Base-by-base conservation (phyloP, 2,888 invertebrate species). In the Apoda limacodes region DNA sequence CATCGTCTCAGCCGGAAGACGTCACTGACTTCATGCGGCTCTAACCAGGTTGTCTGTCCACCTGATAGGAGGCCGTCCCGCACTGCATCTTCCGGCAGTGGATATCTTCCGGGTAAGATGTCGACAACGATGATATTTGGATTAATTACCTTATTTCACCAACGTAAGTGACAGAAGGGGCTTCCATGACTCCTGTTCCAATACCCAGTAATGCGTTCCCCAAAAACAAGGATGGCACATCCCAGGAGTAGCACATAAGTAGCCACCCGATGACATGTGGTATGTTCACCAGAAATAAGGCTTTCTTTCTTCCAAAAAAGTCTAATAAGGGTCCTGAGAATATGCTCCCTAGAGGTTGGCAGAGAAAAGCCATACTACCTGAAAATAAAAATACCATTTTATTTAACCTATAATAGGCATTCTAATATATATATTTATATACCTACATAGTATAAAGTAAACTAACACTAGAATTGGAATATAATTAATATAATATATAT, bases 151-250 rank as follows among this genome's bases (percentile, higher is more conserved):
- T 76, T 20, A 85, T 68, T 68, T 85, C 85, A 2, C 85, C 85
- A n/a, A 85, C 74, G 37, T 85, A 85, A 1, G 84, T 84, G n/a
- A 85, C 60, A 2, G 83, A 81, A 0, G 85, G 84, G 0, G 83
- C 84, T 46, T 85, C 84, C 84, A 85, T 83, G 9, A 85, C 68
- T 0, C 85, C 84, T 3, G 83, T 82, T 0, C 84, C 84, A 3
- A 85, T 64, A 0, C 85, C 85, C 32, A 84, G 57, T 11, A 84
- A 45, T 0, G 82, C 75, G 22, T 81, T 82, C 0, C 70, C 83
- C 1, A 78, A 52, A 52, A 81, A 84, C 30, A 85, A 48, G 0
- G 69, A 62, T 2, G 75, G 64, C 1, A 82, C 66, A 14, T 82
- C 54, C 62, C 68, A 70, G 0, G 83, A 80, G 28, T 66, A 74